phyloP scores from a whole-genome alignment of 2,888 invertebrate genomes.

The Dynastes grantii region DNA sequence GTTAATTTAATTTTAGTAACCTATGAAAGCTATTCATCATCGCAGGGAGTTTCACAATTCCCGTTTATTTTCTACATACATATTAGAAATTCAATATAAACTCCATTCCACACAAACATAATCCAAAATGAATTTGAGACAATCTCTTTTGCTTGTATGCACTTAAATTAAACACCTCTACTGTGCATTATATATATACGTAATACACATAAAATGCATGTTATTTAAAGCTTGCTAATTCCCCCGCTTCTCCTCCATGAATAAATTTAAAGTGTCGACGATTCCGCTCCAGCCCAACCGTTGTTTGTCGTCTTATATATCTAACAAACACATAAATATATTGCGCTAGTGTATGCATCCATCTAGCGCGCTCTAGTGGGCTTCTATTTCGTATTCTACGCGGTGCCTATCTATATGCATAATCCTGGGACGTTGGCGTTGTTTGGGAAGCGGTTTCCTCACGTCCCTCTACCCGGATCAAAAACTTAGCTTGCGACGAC shows the following conservation, averaged over 20 bases:
- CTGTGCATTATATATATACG: neutral
- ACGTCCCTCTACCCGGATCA: neutral
- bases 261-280: constrained; percentile 13
- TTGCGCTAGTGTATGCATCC: neutral
- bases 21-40: too few species aligned
- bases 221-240: constrained; percentile 25
- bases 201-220: neutral
- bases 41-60: too few species aligned
- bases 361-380: neutral
- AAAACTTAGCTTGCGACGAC: constrained; percentile 4
- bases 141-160: constrained; percentile 12
- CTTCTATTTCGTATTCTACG: neutral
- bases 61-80: too few species aligned
- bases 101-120: neutral
- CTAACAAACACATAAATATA: neutral
- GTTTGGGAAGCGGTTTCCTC: too few species aligned
- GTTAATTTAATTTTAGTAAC: too few species aligned
- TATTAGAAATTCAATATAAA: too few species aligned
- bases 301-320: neutral
- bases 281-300: neutral
- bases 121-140: constrained; percentile 11
- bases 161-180: too few species aligned
- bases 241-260: constrained; percentile 41
- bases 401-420: neutral
- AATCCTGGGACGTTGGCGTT: too few species aligned